phyloP scores from a whole-genome alignment of 2,113 vertebrate genomes.

The Perccottus glenii region DNA sequence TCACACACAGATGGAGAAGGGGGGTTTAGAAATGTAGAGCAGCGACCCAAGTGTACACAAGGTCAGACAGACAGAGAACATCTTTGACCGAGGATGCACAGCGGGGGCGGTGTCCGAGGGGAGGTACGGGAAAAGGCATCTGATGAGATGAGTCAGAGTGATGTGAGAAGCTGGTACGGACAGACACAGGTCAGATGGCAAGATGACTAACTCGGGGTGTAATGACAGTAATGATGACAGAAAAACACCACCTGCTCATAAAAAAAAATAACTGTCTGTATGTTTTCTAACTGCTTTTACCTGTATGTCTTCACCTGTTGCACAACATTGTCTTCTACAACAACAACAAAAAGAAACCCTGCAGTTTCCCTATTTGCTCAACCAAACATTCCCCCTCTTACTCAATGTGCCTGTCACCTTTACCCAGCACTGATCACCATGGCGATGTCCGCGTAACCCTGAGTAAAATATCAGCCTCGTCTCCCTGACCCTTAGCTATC shows the following conservation, averaged over 20 bases:
- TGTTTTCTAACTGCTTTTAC: constrained; percentile 18
- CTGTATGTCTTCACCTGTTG: constrained; percentile 30
- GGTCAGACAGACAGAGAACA: constrained; percentile 60
- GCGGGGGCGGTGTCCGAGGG: constrained; percentile 23
- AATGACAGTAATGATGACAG: constrained; percentile 6
- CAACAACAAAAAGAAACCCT: not conserved
- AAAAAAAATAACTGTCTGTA: not conserved
- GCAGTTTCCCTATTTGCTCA: constrained; percentile 53
- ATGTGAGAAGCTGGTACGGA: constrained; percentile 53
- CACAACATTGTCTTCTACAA: constrained; percentile 30
- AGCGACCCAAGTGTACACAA: constrained; percentile 54
- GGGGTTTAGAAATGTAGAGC: constrained; percentile 39
- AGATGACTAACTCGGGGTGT: constrained; percentile 31
- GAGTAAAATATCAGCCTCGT: constrained; percentile 39
- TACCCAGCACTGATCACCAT: constrained; percentile 23
- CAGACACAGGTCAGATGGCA: constrained; percentile 41
- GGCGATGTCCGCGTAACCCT: constrained; percentile 11
- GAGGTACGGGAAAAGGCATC: constrained; percentile 10
- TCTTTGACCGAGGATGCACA: constrained; percentile 51
- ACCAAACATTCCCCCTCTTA: not conserved
- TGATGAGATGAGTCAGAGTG: constrained; percentile 54
- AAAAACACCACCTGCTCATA: not conserved
- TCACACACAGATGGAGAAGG: constrained; percentile 27
- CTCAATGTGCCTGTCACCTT: constrained; percentile 35
- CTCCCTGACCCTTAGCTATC: constrained; percentile 31